These are phyloP conservation scores for Girardinichthys multiradiatus DNA, from an alignment of 2,113 vertebrate genomes.

Conservation along the genomic window DNA sequence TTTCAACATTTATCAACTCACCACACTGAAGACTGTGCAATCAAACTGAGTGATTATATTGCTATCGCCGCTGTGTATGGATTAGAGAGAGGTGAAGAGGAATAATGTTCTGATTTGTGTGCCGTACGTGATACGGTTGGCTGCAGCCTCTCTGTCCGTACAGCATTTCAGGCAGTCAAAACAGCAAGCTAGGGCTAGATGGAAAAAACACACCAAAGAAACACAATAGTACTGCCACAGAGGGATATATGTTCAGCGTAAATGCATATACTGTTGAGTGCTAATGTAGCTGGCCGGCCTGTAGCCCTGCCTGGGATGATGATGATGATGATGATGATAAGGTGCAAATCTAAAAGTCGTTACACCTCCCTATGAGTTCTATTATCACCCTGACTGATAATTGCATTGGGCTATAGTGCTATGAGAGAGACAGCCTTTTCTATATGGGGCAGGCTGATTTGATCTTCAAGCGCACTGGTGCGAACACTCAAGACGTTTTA, in stretches of 20 bases:
- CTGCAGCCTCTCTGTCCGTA: slow-evolving; percentile 16
- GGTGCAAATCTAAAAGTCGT: slow-evolving; percentile 76
- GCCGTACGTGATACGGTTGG: neutral
- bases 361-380: slow-evolving; percentile 69
- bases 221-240: slow-evolving; percentile 5
- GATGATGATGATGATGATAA: slow-evolving; percentile 68
- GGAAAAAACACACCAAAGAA: slow-evolving; percentile 17
- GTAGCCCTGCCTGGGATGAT: slow-evolving; percentile 21
- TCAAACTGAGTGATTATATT: slow-evolving; percentile 46
- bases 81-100: slow-evolving; percentile 38
- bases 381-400: slow-evolving; percentile 75
- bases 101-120: slow-evolving; percentile 26
- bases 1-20: slow-evolving; percentile 53
- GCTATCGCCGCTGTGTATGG: slow-evolving; percentile 16
- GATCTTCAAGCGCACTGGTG: slow-evolving; percentile 68
- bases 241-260: slow-evolving; percentile 8
- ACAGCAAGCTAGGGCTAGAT: slow-evolving; percentile 8
- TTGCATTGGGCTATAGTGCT: slow-evolving; percentile 63
- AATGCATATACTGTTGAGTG: slow-evolving; percentile 23
- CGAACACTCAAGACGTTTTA: slow-evolving; percentile 62
- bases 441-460: slow-evolving; percentile 54
- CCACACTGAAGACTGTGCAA: slow-evolving; percentile 31
- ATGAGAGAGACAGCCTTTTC: slow-evolving; percentile 52
- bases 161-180: slow-evolving; percentile 4
- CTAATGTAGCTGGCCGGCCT: slow-evolving; percentile 39